A percentile compares a stretch with the other conserved stretches of the same genome.
These are phyloP conservation scores for Pristiophorus japonicus DNA, from an alignment of 2,113 vertebrate genomes.

Conservation along the genomic window DNA sequence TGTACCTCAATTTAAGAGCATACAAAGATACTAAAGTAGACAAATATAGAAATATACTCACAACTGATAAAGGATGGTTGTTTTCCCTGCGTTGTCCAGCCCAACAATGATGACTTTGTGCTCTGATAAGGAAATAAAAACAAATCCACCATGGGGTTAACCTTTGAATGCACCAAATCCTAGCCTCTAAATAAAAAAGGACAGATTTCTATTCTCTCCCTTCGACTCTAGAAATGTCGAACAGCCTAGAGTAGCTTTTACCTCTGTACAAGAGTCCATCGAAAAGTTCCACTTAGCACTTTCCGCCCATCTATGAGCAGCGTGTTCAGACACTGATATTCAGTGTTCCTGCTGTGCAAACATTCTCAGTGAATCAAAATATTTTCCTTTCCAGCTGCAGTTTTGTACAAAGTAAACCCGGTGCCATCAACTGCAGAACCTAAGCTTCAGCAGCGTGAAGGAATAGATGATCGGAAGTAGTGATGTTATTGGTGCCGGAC, in stretches of 20 bases:
- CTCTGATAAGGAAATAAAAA: constrained; percentile 50
- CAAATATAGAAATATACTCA: constrained; percentile 50
- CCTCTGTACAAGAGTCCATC: not conserved
- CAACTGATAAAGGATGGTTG: constrained; percentile 75
- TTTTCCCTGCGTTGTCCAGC: constrained; percentile 75
- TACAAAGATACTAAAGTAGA: not conserved
- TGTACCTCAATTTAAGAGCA: not conserved
- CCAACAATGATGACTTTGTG: constrained; percentile 77
- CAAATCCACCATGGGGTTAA: not conserved
- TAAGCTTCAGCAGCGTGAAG: not conserved
- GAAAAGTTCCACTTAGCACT: not conserved
- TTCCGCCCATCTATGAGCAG: too few species aligned
- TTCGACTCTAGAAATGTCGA: not conserved
- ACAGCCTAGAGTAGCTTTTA: not conserved
- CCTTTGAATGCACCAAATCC: not conserved
- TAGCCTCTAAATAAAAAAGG: not conserved
- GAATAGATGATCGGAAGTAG: not conserved
- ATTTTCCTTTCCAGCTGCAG: not conserved
- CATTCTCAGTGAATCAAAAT: not conserved
- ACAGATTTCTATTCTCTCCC: not conserved
- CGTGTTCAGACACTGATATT: not conserved
- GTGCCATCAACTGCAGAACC: not conserved
- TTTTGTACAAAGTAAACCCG: not conserved
- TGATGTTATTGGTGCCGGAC: too few species aligned
- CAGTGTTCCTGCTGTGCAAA: not conserved